phyloP scores from a whole-genome alignment of 2,797 vertebrate genomes.

The Trematomus bernacchii region DNA sequence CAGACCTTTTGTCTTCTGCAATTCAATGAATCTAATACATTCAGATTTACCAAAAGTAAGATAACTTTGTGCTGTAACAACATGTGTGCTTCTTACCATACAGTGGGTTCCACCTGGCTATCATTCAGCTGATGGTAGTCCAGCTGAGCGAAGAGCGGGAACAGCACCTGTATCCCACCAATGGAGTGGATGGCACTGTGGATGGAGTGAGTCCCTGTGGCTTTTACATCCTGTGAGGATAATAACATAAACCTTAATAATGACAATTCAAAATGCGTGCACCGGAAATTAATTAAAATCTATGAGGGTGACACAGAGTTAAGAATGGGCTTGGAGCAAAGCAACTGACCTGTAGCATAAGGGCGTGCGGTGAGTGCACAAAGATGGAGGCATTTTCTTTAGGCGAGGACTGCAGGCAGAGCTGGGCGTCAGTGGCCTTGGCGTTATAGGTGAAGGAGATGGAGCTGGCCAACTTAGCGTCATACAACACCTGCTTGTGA shows the following conservation, averaged over 20 bases:
- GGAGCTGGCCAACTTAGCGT: slow-evolving; percentile 91
- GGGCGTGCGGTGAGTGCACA: slow-evolving; percentile 96
- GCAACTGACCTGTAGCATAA: slow-evolving; percentile 94
- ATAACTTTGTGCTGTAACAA: background rate
- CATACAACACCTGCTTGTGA: slow-evolving; percentile 94
- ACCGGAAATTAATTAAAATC: background rate
- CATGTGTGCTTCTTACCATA: slow-evolving; percentile 87
- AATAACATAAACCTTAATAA: slow-evolving; percentile 13
- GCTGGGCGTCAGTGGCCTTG: slow-evolving; percentile 95
- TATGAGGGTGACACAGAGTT: background rate
- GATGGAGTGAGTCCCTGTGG: slow-evolving; percentile 95
- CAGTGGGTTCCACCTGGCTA: slow-evolving; percentile 89
- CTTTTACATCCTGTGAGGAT: slow-evolving; percentile 92
- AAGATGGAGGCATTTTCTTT: slow-evolving; percentile 96
- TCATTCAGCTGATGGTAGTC: slow-evolving; percentile 91
- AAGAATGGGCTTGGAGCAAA: background rate
- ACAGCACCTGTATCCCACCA: slow-evolving; percentile 96
- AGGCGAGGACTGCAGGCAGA: slow-evolving; percentile 96
- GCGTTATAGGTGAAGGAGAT: slow-evolving; percentile 97
- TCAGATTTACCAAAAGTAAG: background rate
- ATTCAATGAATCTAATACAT: background rate
- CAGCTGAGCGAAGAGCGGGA: slow-evolving; percentile 96
- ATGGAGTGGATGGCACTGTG: slow-evolving; percentile 97
- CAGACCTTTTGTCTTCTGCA: background rate
- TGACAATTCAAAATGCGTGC: background rate